Conservation (phyloP, 2,888 invertebrate species). For the Arge pagana region DNA sequence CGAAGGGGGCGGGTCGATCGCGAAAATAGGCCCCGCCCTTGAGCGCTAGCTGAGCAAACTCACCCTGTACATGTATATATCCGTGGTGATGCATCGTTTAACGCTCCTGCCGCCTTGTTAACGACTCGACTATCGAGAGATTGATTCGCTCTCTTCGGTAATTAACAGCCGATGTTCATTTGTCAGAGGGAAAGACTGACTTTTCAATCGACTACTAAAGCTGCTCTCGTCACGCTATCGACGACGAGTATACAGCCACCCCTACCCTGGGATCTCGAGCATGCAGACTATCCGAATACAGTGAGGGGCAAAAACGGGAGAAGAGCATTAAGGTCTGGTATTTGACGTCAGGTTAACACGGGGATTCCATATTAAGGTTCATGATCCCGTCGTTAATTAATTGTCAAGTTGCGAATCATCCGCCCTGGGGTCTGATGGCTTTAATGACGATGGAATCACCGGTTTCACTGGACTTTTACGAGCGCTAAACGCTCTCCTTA, state of each 20-base stretch:
- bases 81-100: slow-evolving; percentile 36
- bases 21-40: too few species aligned
- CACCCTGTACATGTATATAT: too few species aligned
- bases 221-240: too few species aligned
- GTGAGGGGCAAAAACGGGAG: too few species aligned
- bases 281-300: too few species aligned
- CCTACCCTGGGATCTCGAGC: too few species aligned
- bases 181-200: slow-evolving; percentile 42
- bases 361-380: too few species aligned
- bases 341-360: too few species aligned
- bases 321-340: too few species aligned
- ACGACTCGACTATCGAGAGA: slow-evolving; percentile 50
- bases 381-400: slow-evolving; percentile 38
- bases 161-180: slow-evolving; percentile 50
- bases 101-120: slow-evolving; percentile 38
- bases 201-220: slow-evolving; percentile 46
- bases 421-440: slow-evolving; percentile 36
- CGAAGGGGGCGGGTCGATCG: too few species aligned
- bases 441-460: slow-evolving; percentile 42
- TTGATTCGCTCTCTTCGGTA: slow-evolving; percentile 51
- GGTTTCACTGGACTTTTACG: slow-evolving; percentile 41
- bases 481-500: slow-evolving; percentile 40
- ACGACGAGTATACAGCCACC: too few species aligned
- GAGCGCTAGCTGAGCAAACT: too few species aligned
- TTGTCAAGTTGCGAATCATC: slow-evolving; percentile 37